Base-by-base conservation (phyloP, 2,888 invertebrate species). In the Lampropteryx suffumata region DNA sequence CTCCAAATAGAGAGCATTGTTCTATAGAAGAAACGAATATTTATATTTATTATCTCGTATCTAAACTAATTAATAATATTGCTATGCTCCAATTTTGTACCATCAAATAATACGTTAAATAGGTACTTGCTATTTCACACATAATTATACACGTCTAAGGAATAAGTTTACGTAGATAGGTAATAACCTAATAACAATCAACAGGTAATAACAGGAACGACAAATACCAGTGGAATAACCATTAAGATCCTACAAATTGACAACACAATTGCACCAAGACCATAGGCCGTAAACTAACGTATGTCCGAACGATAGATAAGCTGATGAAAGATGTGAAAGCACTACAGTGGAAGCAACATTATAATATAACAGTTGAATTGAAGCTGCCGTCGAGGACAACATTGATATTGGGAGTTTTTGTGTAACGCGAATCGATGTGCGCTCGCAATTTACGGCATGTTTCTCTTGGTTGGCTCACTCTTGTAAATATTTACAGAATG, bases 171-270 rank as follows among this genome's bases (percentile, higher is more conserved):
- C n/a, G n/a, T n/a, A n/a, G n/a, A n/a, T n/a, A n/a, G n/a, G n/a
- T n/a, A n/a, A n/a, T n/a, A n/a, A n/a, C n/a, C n/a, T n/a, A n/a
- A n/a, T n/a, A n/a, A n/a, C n/a, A n/a, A n/a, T n/a, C n/a, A n/a
- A n/a, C n/a, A n/a, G n/a, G n/a, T n/a, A n/a, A n/a, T n/a, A n/a
- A n/a, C 37, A 50, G 43, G 43, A 50, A 43, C 42, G 42, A 42
- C 27, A 37, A 29, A 24, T 35, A 14, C 14, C 11, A 10, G 33
- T 24, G 55, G 33, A 30, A 37, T 21, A 33, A 29, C n/a, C 34
- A 21, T 47, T 40, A 21, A 41, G 29, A 36, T 35, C 35, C 48
- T 50, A 55, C 47, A 52, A 50, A 21, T 56, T 55, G 48, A 52
- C 47, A 49, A 51, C 45, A 52, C 39, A 44, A 39, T 33, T 33